Base-by-base conservation (phyloP, 1,140 invertebrate genomes). In the Pseudomyrmex flavicornis region DNA sequence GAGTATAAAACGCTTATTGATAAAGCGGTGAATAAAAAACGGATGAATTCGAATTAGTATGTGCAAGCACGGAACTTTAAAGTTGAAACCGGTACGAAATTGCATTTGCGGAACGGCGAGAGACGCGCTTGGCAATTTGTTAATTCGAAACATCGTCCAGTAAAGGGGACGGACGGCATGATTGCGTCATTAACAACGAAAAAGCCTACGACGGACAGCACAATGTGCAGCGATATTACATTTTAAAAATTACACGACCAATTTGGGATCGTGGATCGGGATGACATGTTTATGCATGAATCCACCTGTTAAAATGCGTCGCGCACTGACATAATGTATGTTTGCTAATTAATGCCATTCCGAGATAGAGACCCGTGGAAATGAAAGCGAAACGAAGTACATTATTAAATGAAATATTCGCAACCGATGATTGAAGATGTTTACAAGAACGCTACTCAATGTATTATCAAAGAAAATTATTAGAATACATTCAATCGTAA, bases 41-140 rank as follows among this genome's bases (percentile, higher is more conserved):
- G 46, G 58, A 62, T n/a, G 46, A 15, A 3, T 26, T 59, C 50
- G 73, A 84, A 87, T 87, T 87, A 87, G 85, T 80, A 87, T 87
- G 86, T 85, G 52, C 79, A 70, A 62, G 85, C 85, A 87, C 85
- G 86, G 66, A 83, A 86, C 79, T 85, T 85, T 85, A 85, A 85
- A 85, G 84, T 85, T 85, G 48, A 61, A 84, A 62, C 82, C 66
- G 84, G 72, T 84, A 82, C 79, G 13, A 75, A 72, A 80, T 80
- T 80, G 76, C 76, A 72, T 80, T 80, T 80, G 66, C 44, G 76
- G 20, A 72, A 72, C 59, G 66, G 50, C 48, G 59, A 22, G 69
- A 44, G 54, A 48, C 85, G 80, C 73, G 69, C 77, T 70, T 35
- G 59, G 68, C 65, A 76, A 86, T 87, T 73, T 75, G 85, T 87